Percentiles rank a stretch among this genome's conserved stretches.
Conservation (phyloP, 2,113 vertebrate species). For the Poeciliopsis retropinna region DNA sequence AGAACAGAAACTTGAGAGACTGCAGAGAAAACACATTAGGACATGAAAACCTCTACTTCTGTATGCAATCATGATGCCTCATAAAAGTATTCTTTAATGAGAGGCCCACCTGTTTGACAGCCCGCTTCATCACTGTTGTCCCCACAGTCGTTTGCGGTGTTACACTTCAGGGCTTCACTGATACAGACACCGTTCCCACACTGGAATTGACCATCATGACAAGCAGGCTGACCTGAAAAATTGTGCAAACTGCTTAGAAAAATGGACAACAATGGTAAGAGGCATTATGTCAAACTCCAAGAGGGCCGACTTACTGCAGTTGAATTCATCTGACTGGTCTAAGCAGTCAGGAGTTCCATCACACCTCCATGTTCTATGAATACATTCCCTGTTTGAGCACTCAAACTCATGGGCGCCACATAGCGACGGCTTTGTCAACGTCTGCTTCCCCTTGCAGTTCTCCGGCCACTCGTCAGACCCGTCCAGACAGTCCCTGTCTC, state of each 20-base stretch:
- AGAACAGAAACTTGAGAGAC: not conserved
- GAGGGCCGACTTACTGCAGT: slow-evolving; percentile 81
- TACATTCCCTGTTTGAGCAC: slow-evolving; percentile 82
- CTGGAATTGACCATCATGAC: slow-evolving; percentile 84
- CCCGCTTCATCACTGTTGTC: slow-evolving; percentile 85
- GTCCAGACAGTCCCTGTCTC: slow-evolving; percentile 82
- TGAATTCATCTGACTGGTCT: slow-evolving; percentile 84
- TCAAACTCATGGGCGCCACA: slow-evolving; percentile 80
- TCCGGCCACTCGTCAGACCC: slow-evolving; percentile 85
- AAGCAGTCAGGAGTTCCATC: slow-evolving; percentile 81
- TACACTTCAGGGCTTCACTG: slow-evolving; percentile 83
- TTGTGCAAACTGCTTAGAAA: not conserved
- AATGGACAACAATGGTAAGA: not conserved
- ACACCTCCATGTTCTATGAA: slow-evolving; percentile 83
- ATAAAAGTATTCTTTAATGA: not conserved
- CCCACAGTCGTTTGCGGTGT: slow-evolving; percentile 78
- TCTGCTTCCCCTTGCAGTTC: slow-evolving; percentile 58
- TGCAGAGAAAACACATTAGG: not conserved
- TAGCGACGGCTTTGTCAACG: rapidly evolving
- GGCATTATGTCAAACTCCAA: no score
- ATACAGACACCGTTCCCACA: slow-evolving; percentile 84
- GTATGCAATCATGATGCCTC: not conserved
- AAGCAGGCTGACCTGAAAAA: slow-evolving; percentile 74
- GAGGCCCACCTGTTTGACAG: slow-evolving; percentile 80
- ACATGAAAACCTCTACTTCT: not conserved